A percentile compares a stretch with the other conserved stretches of the same genome.
Evolutionary conservation across 1,140 invertebrate species (phyloP).

Genomic region (Drosophila navojoa): DNA sequence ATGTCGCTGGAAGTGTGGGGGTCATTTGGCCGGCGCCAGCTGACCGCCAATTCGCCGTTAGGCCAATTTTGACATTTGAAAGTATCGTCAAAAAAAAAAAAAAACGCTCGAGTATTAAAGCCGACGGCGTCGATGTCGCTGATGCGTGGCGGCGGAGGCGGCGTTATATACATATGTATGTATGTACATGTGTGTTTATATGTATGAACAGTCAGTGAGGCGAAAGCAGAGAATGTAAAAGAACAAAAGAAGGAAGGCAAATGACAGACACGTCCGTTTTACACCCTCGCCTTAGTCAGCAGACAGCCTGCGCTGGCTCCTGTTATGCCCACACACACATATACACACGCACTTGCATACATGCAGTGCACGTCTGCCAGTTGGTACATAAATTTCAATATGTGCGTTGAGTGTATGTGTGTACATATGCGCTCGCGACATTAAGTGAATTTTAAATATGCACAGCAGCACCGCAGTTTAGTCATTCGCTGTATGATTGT

Average conservation of each 20-base stretch:
- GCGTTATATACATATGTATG: not conserved
- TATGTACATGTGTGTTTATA: not conserved
- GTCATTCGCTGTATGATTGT: conserved; percentile 26
- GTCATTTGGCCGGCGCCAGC: conserved; percentile 55
- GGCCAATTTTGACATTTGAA: conserved; percentile 58
- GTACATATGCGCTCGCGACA: conserved; percentile 34
- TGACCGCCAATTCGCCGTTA: conserved; percentile 51
- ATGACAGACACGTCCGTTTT: conserved; percentile 75
- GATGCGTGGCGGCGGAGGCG: conserved; percentile 13
- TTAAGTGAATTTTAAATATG: conserved; percentile 64
- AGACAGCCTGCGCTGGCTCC: conserved; percentile 33
- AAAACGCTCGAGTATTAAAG: conserved; percentile 26
- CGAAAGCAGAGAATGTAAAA: conserved; percentile 34
- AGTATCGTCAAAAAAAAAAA: conserved; percentile 33
- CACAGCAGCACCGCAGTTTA: conserved; percentile 34
- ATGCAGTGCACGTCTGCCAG: conserved; percentile 39
- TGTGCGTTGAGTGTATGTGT: conserved; percentile 3
- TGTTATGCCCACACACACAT: conserved; percentile 20
- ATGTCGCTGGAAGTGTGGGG: not conserved
- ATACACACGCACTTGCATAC: conserved; percentile 20
- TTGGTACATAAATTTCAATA: conserved; percentile 40
- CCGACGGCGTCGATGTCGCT: conserved; percentile 1
- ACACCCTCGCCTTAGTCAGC: conserved; percentile 49
- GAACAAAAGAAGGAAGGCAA: conserved; percentile 66
- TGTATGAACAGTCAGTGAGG: conserved; percentile 20